These are phyloP conservation scores for Tenthredo amoena DNA, from an alignment of 2,888 invertebrate species.

Conservation along the genomic window DNA sequence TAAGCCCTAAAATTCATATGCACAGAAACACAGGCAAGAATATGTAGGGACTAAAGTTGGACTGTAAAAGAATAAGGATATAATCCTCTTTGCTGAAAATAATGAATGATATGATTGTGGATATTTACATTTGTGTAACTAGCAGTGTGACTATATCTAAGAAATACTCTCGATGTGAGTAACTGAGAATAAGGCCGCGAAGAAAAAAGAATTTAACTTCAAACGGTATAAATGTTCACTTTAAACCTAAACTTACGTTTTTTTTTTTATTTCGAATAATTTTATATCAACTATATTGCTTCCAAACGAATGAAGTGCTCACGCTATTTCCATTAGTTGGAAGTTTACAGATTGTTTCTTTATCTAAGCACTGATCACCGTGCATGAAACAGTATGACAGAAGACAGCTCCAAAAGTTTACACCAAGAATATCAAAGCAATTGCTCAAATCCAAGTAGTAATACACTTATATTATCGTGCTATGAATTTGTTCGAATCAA, in stretches of 20 bases:
- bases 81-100: not conserved
- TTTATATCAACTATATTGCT: not conserved
- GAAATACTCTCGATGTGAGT: slow-evolving; percentile 9
- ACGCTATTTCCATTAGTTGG: not conserved
- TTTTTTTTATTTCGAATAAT: not conserved
- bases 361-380: slow-evolving; percentile 16
- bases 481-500: not conserved
- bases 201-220: not conserved
- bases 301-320: not conserved
- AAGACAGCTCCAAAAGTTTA: not conserved
- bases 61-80: not conserved
- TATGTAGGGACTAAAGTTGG: not conserved
- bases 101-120: not conserved
- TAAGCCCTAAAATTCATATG: not conserved
- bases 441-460: not conserved
- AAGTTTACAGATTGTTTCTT: slow-evolving; percentile 21
- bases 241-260: not conserved
- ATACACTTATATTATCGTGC: not conserved
- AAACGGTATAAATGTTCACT: not conserved
- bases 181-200: slow-evolving; percentile 14
- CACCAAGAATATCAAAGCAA: not conserved
- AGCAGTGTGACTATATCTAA: not conserved
- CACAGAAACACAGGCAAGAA: not conserved
- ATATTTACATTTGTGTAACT: slow-evolving; percentile 33
- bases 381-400: not conserved